Evolutionary conservation across 2,888 invertebrate species (phyloP).

Genomic region (Ferdinandea cuprea): DNA sequence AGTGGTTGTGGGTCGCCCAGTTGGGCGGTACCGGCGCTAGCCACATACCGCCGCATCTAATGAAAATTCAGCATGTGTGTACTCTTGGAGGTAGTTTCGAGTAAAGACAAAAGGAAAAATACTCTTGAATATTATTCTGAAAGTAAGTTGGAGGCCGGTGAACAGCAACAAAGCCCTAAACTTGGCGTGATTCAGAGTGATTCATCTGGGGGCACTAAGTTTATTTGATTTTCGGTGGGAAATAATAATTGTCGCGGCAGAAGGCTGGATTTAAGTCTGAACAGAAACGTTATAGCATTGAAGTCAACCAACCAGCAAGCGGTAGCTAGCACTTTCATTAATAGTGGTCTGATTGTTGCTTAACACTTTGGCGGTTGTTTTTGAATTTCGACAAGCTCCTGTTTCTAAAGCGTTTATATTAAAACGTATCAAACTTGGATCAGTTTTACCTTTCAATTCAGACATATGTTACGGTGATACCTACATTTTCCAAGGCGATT

Average conservation of each 20-base stretch:
- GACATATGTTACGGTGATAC: too few species aligned
- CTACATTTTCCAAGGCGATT: too few species aligned
- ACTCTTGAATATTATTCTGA: neutral
- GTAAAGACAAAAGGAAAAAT: slow-evolving; percentile 21
- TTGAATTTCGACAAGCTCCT: too few species aligned
- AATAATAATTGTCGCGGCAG: neutral
- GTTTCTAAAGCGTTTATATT: too few species aligned
- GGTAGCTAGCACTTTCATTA: neutral
- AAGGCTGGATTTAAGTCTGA: neutral
- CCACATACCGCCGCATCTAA: slow-evolving; percentile 52
- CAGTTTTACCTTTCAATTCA: too few species aligned
- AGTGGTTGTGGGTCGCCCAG: slow-evolving; percentile 44
- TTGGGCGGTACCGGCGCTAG: slow-evolving; percentile 47
- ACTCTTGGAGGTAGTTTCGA: slow-evolving; percentile 49
- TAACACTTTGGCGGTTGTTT: too few species aligned
- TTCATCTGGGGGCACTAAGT: slow-evolving; percentile 30
- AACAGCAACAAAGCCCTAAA: neutral
- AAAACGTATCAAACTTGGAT: too few species aligned
- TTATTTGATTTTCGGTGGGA: slow-evolving; percentile 26
- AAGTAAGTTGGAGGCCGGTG: neutral
- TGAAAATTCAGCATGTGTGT: slow-evolving; percentile 57
- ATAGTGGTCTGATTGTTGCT: too few species aligned
- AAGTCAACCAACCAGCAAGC: neutral
- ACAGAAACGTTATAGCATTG: neutral
- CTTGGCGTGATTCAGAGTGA: slow-evolving; percentile 41